A percentile compares a stretch with the other conserved stretches of the same genome.
phyloP scores from a whole-genome alignment of 2,888 invertebrate species.

The Dryadula phaetusa region DNA sequence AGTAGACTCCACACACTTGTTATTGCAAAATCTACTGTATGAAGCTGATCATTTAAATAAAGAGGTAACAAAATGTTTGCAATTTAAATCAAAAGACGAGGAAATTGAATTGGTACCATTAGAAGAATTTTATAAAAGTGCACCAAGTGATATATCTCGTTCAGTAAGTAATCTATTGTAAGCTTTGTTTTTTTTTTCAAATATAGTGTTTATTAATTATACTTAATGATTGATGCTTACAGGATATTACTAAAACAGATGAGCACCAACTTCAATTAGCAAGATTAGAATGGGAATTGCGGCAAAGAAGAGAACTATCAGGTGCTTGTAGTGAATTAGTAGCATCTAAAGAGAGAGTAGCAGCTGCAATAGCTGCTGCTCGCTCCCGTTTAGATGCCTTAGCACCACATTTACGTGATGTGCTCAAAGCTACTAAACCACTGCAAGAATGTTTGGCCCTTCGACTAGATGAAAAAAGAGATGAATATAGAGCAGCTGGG shows the following conservation, averaged over 20 bases:
- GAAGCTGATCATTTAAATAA: constrained; percentile 97
- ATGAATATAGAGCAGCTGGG: constrained; percentile 89
- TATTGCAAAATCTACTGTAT: constrained; percentile 96
- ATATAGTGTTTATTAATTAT: background rate
- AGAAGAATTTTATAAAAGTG: constrained; percentile 92
- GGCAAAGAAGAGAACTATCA: constrained; percentile 93
- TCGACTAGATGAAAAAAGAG: constrained; percentile 90
- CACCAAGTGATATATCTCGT: constrained; percentile 88
- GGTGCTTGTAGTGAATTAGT: constrained; percentile 90
- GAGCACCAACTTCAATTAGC: constrained; percentile 93
- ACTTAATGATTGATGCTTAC: constrained; percentile 14
- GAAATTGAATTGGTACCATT: constrained; percentile 94
- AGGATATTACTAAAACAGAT: constrained; percentile 88
- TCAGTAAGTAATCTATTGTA: constrained; percentile 80
- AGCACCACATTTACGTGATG: constrained; percentile 88
- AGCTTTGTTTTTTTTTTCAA: constrained; percentile 9
- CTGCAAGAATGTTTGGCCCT: constrained; percentile 94
- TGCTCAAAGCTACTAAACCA: constrained; percentile 91
- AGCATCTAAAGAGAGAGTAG: constrained; percentile 90
- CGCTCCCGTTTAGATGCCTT: constrained; percentile 91
- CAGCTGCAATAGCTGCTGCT: constrained; percentile 89
- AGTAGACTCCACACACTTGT: constrained; percentile 95
- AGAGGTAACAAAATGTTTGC: constrained; percentile 97
- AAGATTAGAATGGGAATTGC: constrained; percentile 95
- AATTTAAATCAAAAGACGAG: constrained; percentile 98